These are phyloP conservation scores for Dryomyza anilis DNA, from an alignment of 2,888 invertebrate genomes.

Conservation along the genomic window DNA sequence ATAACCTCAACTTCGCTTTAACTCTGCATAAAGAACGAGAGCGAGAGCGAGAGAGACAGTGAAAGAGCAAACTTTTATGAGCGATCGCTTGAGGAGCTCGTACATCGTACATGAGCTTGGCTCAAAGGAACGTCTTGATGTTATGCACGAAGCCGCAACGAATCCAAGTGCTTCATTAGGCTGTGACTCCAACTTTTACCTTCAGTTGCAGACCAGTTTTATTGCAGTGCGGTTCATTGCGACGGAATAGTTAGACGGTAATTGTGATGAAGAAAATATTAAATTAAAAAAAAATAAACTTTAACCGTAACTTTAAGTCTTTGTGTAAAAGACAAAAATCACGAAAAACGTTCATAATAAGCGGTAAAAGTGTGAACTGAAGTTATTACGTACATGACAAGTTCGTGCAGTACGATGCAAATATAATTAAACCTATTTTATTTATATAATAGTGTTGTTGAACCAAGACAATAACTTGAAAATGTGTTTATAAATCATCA, in stretches of 20 bases:
- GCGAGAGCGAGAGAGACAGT: not conserved
- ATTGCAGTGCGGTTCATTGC: slow-evolving; percentile 37
- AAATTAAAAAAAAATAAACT: slow-evolving; percentile 7
- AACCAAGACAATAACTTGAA: too few species aligned
- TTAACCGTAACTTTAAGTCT: slow-evolving; percentile 18
- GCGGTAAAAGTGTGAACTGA: not conserved
- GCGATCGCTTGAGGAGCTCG: not conserved
- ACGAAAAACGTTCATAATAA: not conserved
- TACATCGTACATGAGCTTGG: not conserved
- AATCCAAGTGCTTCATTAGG: slow-evolving; percentile 32
- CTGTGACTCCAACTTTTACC: slow-evolving; percentile 36
- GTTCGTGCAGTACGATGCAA: too few species aligned
- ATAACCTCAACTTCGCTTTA: too few species aligned
- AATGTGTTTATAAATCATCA: too few species aligned
- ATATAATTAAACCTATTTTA: too few species aligned
- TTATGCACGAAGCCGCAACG: slow-evolving; percentile 7
- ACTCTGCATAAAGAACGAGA: too few species aligned
- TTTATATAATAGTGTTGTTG: too few species aligned
- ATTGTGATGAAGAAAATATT: not conserved
- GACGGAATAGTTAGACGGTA: slow-evolving; percentile 26
- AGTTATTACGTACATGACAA: too few species aligned
- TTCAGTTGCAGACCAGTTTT: slow-evolving; percentile 44
- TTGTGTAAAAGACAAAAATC: not conserved
- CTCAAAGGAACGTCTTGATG: not conserved
- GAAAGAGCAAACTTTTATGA: not conserved